Conservation (phyloP, 2,797 vertebrate species). For the Geotria australis region DNA sequence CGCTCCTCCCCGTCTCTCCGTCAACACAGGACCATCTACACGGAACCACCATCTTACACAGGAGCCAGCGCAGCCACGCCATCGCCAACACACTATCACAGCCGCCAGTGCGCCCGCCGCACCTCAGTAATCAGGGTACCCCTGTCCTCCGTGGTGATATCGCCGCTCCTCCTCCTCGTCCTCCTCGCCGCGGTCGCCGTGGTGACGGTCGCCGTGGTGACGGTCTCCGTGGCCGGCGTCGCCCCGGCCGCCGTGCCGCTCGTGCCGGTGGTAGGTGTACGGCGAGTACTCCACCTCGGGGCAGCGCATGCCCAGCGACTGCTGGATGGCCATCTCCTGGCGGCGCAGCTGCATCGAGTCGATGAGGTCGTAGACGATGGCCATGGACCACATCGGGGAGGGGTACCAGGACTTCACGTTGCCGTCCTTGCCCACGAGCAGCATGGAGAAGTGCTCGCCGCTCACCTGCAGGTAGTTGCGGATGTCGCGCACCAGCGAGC, state of each 20-base stretch:
- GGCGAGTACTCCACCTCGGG: slow-evolving; percentile 82
- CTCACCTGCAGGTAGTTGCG: slow-evolving; percentile 95
- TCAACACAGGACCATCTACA: too few species aligned
- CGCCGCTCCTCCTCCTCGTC: too few species aligned
- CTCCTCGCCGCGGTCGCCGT: too few species aligned
- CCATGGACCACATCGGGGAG: slow-evolving; percentile 96
- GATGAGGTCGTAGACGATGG: slow-evolving; percentile 76
- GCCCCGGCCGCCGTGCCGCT: slow-evolving; percentile 24
- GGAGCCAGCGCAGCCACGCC: too few species aligned
- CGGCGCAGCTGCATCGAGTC: slow-evolving; percentile 95
- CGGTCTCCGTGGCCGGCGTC: too few species aligned
- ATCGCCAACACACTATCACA: too few species aligned
- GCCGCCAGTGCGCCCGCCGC: too few species aligned
- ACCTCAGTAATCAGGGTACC: too few species aligned
- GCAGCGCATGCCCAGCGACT: slow-evolving; percentile 83
- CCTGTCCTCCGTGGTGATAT: too few species aligned
- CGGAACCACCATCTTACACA: too few species aligned
- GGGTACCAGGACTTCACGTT: slow-evolving; percentile 99
- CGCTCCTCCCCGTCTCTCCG: too few species aligned
- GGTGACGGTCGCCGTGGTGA: slow-evolving; percentile 65
- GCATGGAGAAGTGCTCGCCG: slow-evolving; percentile 92
- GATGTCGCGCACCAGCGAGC: slow-evolving; percentile 59
- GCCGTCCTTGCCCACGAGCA: slow-evolving; percentile 84
- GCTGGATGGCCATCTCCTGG: slow-evolving; percentile 97
- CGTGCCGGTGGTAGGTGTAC: slow-evolving; percentile 61